Evolutionary conservation across 2,888 invertebrate species (phyloP).

Genomic region (Glyphotaelius pellucidus): DNA sequence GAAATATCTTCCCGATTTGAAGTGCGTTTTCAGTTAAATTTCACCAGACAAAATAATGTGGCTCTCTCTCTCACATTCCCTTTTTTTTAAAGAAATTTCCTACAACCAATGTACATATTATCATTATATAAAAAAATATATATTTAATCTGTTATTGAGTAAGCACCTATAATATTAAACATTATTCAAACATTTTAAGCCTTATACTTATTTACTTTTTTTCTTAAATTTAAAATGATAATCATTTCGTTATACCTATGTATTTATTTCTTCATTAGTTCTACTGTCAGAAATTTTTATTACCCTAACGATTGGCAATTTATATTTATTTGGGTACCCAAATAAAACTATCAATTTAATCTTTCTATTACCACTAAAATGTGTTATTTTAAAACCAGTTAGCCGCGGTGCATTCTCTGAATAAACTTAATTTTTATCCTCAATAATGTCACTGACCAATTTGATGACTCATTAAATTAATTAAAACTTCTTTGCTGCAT

Average conservation of each 20-base stretch:
- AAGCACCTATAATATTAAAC: neutral
- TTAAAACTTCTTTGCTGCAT: neutral
- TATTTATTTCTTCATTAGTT: neutral
- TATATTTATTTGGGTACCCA: neutral
- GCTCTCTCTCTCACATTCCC: neutral
- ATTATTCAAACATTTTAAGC: neutral
- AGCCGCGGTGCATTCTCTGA: neutral
- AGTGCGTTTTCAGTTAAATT: neutral
- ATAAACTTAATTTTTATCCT: neutral
- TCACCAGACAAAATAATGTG: neutral
- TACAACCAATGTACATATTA: neutral
- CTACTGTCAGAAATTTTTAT: neutral
- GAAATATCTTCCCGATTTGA: neutral
- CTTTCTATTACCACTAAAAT: neutral
- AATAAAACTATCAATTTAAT: neutral
- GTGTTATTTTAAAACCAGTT: neutral
- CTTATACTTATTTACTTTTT: neutral
- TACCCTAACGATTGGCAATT: neutral
- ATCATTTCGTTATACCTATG: neutral
- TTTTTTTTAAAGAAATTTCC: neutral
- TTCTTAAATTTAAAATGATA: neutral
- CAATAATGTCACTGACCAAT: neutral
- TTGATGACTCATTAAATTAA: neutral
- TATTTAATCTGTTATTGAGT: neutral
- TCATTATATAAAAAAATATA: neutral